These are phyloP conservation scores for Ondatra zibethicus DNA, from an alignment of 2,113 vertebrate genomes.

Conservation along the genomic window DNA sequence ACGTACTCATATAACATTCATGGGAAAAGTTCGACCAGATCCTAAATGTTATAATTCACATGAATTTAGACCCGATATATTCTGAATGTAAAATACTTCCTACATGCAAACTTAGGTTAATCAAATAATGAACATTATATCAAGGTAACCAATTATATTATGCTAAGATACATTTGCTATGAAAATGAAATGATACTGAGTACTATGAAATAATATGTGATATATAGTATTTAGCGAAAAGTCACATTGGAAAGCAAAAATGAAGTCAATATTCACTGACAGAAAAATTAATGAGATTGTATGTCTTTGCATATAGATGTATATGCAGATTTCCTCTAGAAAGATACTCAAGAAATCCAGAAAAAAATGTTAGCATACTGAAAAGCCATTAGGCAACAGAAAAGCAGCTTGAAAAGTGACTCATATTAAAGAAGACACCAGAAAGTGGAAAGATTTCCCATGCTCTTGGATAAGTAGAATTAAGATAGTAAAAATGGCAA, in stretches of 20 bases:
- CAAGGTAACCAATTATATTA: neutral
- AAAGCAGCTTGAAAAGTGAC: neutral
- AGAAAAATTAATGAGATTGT: neutral
- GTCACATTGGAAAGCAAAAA: neutral
- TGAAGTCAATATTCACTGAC: neutral
- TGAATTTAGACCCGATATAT: neutral
- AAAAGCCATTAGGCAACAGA: neutral
- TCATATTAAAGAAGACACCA: neutral
- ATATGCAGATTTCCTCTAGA: neutral
- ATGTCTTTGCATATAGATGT: fast-evolving
- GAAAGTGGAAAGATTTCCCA: no score
- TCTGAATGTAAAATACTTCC: neutral
- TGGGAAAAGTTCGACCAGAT: neutral
- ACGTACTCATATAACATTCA: neutral
- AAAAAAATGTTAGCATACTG: neutral
- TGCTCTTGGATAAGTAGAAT: no score
- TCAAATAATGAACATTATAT: neutral
- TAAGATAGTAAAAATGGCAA: no score
- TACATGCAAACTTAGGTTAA: neutral
- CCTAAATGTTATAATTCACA: neutral
- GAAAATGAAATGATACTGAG: neutral
- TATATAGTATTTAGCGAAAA: neutral
- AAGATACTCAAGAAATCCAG: neutral
- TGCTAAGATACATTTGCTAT: neutral
- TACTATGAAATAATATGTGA: neutral